Evolutionary conservation across 2,888 invertebrate species (phyloP), one percentile per base, ranked within the genome.

Genomic region (Beris chalybata): DNA sequence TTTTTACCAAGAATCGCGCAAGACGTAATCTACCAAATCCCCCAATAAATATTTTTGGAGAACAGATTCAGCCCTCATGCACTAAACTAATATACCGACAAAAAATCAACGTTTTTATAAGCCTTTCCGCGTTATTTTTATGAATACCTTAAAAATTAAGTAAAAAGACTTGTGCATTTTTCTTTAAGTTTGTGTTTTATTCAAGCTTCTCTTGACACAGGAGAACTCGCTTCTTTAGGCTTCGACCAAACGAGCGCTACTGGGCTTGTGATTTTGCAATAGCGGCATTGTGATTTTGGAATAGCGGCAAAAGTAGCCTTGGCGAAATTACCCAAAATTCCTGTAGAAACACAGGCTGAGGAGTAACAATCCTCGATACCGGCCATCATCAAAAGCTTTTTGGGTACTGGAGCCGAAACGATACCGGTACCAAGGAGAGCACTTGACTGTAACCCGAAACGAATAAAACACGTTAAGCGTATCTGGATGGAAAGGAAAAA

Each of bases 341-440:
- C 96, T 70, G 99, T 99, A 48, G 95, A 96, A 59, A 99, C 99
- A 78, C 95, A 89, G 59, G 98, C 97, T 6, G 95, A 95, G 6
- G 99, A 99, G 83, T 99, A 99, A 81, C 98, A 99, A 84, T 99
- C 99, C 79, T 98, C 96, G 78, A 98, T 97, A 82, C 98, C 98
- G 78, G 98, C 97, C 99, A 99, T 99, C 79, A 92, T 93, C 73
- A 99, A 86, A 69, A 99, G 85, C 81, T 99, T 99, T 86, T 99
- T 99, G 30, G 99, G 98, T 2, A 99, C 98, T 56, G 98, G 97
- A 45, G 99, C 99, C 65, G 97, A 97, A 68, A 99, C 99, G 81
- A 99, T 97, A 69, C 98, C 98, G 70, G 99, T 99, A 86, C 99
- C 99, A 85, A 99, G 92, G 31, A 99, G 99, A 64, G 99, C 99